phyloP scores from a whole-genome alignment of 2,113 vertebrate species.

The Phalacrocorax carbo region DNA sequence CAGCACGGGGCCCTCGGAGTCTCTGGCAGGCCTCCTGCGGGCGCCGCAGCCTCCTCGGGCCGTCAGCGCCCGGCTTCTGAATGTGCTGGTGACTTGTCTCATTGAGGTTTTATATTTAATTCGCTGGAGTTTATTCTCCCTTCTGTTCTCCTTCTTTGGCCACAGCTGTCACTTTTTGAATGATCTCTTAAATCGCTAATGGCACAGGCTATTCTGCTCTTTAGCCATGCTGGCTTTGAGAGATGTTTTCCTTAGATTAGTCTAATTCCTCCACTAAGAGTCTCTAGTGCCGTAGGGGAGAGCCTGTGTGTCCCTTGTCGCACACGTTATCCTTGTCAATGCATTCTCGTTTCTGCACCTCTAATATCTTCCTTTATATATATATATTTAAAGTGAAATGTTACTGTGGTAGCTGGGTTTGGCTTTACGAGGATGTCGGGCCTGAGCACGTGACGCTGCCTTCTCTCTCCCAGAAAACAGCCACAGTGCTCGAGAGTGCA shows the following conservation, averaged over 20 bases:
- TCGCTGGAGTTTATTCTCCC: not conserved
- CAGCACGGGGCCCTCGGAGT: not conserved
- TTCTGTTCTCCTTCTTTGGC: constrained; percentile 24
- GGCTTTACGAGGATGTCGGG: not conserved
- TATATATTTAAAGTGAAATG: not conserved
- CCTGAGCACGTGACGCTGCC: not conserved
- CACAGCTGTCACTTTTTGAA: not conserved
- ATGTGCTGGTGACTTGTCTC: not conserved
- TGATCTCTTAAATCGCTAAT: not conserved
- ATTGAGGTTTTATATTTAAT: not conserved
- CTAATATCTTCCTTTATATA: not conserved
- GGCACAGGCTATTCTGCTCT: not conserved
- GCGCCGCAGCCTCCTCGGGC: not conserved
- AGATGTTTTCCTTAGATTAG: not conserved
- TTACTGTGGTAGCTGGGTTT: not conserved
- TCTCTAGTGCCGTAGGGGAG: fast-evolving
- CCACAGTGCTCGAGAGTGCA: fast-evolving
- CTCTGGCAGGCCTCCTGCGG: not conserved
- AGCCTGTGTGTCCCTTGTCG: not conserved
- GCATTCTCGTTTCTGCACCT: not conserved
- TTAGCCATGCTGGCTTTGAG: not conserved
- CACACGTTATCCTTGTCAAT: not conserved
- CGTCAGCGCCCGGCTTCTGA: not conserved
- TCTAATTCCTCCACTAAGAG: not conserved
- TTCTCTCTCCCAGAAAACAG: not conserved